Conservation (phyloP, 2,888 invertebrate species). For the Chrysolina haemoptera region DNA sequence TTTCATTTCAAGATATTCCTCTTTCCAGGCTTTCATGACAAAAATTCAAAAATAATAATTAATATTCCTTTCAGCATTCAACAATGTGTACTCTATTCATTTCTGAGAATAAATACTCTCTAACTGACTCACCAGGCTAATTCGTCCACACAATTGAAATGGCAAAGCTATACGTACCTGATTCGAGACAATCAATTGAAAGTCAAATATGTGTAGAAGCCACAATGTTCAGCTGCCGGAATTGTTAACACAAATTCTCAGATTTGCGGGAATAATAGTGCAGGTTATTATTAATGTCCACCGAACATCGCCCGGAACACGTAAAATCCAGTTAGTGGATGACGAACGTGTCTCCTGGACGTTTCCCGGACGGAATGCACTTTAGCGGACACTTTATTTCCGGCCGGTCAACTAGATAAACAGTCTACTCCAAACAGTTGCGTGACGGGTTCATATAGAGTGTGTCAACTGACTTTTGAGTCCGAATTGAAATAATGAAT, state of each 20-base stretch:
- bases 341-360: conserved; percentile 15
- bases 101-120: background rate
- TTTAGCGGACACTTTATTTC: conserved; percentile 19
- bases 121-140: background rate
- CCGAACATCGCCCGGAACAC: background rate
- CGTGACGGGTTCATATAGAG: background rate
- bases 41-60: too few species aligned
- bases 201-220: background rate
- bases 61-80: too few species aligned
- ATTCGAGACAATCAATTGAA: background rate
- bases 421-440: conserved; percentile 2
- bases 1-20: too few species aligned
- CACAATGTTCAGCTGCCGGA: conserved; percentile 2
- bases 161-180: background rate
- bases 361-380: conserved; percentile 17
- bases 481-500: too few species aligned
- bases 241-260: conserved; percentile 17
- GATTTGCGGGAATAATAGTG: conserved; percentile 5
- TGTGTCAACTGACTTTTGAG: background rate
- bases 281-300: conserved; percentile 6
- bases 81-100: too few species aligned
- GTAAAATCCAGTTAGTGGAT: conserved; percentile 20
- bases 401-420: conserved; percentile 14
- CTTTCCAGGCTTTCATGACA: too few species aligned
- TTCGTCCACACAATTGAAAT: background rate